phyloP scores from a whole-genome alignment of 2,888 invertebrate genomes.

The Temnothorax rugatulus region DNA sequence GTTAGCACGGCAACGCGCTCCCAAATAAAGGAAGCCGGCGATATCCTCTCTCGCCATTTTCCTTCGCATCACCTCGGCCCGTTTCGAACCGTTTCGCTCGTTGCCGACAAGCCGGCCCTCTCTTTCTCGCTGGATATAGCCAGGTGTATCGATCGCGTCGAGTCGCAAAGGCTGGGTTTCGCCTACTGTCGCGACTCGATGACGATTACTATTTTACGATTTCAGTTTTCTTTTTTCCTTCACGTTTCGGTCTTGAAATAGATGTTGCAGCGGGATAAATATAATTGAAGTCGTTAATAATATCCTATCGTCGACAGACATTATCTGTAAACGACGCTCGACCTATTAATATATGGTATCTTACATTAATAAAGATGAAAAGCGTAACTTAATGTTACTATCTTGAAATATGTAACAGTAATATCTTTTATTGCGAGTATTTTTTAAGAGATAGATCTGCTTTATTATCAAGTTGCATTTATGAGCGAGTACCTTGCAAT shows the following conservation, averaged over 20 bases:
- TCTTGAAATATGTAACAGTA: not conserved
- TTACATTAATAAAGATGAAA: not conserved
- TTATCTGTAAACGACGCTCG: not conserved
- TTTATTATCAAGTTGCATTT: slow-evolving; percentile 2
- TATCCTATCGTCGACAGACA: not conserved
- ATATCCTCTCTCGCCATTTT: slow-evolving; percentile 72
- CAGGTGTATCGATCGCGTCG: slow-evolving; percentile 61
- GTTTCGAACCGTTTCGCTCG: slow-evolving; percentile 52
- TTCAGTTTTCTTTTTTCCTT: not conserved
- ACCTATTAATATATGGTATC: not conserved
- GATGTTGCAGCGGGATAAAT: not conserved
- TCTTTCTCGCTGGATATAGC: slow-evolving; percentile 48
- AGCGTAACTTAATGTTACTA: not conserved
- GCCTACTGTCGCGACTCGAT: not conserved
- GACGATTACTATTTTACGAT: slow-evolving; percentile 19
- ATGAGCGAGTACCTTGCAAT: not conserved
- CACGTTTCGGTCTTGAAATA: not conserved
- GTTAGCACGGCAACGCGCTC: slow-evolving; percentile 59
- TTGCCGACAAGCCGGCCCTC: slow-evolving; percentile 56
- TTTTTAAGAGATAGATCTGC: not conserved
- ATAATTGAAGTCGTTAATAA: not conserved
- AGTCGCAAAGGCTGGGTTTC: slow-evolving; percentile 24
- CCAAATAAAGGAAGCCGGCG: slow-evolving; percentile 73
- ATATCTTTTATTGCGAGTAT: not conserved
- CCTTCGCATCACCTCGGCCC: slow-evolving; percentile 53